Evolutionary conservation across 2,797 vertebrate species (phyloP).

Genomic region (Buphagus erythrorhynchus): DNA sequence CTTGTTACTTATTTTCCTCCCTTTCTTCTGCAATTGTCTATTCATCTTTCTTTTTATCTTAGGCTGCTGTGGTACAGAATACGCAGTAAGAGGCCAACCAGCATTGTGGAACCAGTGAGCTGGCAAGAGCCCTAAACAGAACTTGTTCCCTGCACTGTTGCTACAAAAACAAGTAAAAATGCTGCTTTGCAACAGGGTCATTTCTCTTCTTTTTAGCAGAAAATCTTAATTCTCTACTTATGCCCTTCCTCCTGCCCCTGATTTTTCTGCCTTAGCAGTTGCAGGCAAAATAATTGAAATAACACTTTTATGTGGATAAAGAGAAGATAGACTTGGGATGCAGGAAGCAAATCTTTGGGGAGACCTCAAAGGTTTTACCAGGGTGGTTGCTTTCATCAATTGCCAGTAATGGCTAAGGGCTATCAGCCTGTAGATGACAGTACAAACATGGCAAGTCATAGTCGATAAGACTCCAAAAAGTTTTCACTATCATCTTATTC

Average conservation of each 20-base stretch:
- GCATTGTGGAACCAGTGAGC: not conserved
- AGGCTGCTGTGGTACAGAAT: not conserved
- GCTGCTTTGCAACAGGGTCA: not conserved
- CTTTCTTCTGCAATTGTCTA: not conserved
- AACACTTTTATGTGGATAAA: not conserved
- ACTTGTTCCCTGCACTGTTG: not conserved
- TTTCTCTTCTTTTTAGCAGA: not conserved
- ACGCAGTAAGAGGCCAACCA: not conserved
- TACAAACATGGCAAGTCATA: not conserved
- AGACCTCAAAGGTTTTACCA: not conserved
- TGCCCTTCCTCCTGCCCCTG: not conserved
- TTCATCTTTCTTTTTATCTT: not conserved
- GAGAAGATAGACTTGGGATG: not conserved
- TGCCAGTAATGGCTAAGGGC: not conserved
- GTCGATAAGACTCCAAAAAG: not conserved
- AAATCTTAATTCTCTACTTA: not conserved
- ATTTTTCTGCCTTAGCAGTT: not conserved
- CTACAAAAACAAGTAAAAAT: not conserved
- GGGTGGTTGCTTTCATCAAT: not conserved
- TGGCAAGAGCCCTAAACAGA: not conserved
- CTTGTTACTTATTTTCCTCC: not conserved
- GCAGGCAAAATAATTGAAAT: not conserved
- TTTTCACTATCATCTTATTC: not conserved
- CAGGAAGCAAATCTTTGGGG: not conserved
- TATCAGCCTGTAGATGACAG: not conserved